These are phyloP conservation scores for Scaptomyza graminum DNA, from an alignment of 1,140 invertebrate genomes.

Conservation along the genomic window DNA sequence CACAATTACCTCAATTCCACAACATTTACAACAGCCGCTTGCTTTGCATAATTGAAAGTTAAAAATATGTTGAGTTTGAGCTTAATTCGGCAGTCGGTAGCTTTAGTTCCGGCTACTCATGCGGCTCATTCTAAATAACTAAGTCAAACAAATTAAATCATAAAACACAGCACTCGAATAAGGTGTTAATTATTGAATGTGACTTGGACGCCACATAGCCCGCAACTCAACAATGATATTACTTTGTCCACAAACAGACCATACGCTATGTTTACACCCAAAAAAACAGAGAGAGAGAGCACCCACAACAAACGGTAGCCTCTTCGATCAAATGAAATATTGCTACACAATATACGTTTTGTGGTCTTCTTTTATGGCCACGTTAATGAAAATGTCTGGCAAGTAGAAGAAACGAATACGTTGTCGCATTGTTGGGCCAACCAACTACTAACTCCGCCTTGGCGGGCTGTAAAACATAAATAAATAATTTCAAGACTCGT, in stretches of 20 bases:
- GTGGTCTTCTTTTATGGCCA: conserved; percentile 49
- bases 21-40: conserved; percentile 25
- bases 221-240: conserved; percentile 40
- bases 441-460: conserved; percentile 4
- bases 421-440: conserved; percentile 36
- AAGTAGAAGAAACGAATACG: conserved; percentile 32
- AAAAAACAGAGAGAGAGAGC: not conserved
- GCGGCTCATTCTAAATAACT: conserved; percentile 59
- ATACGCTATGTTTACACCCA: conserved; percentile 39
- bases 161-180: conserved; percentile 46
- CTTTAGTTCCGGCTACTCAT: conserved; percentile 76
- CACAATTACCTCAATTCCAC: conserved; percentile 30
- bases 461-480: conserved; percentile 75
- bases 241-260: conserved; percentile 69
- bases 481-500: conserved; percentile 78
- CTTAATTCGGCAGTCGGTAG: conserved; percentile 10
- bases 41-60: conserved; percentile 11
- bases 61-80: conserved; percentile 17
- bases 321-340: conserved; percentile 75
- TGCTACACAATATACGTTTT: conserved; percentile 73
- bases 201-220: conserved; percentile 36
- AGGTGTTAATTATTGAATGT: conserved; percentile 52
- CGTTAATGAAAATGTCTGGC: conserved; percentile 63
- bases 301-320: conserved; percentile 67
- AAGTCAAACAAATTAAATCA: conserved; percentile 64